Evolutionary conservation across 2,113 vertebrate species (phyloP), one percentile per base, ranked within the genome.

Genomic region (Malurus alboscapulatus): DNA sequence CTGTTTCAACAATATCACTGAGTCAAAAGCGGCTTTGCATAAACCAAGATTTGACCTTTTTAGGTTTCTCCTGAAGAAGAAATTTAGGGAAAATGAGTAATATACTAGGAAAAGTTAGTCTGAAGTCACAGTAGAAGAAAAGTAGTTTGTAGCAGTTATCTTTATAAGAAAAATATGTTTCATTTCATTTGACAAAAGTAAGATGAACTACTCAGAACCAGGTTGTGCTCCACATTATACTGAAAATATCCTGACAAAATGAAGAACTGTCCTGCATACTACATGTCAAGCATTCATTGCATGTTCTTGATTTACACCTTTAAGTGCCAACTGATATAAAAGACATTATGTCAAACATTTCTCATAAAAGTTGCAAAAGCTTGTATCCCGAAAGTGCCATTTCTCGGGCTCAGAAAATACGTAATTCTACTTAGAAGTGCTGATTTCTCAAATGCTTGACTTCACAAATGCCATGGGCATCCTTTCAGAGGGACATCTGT

Each of bases 401-500:
- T 84, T 75, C 57, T 81, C 67, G 61, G 66, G 34, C 84, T 92
- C 53, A 87, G 27, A 89, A 90, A 74, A 59, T 9, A n/a, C 1
- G 1, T 9, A 91, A 44, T 51, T 87, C 68, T 81, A 9, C 65
- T 88, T n/a, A 67, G 63, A 83, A 87, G 32, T 48, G 27, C 19
- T 92, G 84, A 88, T 40, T 90, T 94, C 63, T 88, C 27, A 88
- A 74, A 59, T 59, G 68, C 19, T 45, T 88, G 77, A 81, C 45
- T 81, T 81, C 44, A 38, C 61, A 93, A 93, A 89, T 88, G 80
- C 16, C 57, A 48, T 44, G 48, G 68, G 77, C 73, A 55, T 75
- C 81, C 69, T 57, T 87, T 89, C 93, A 94, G 74, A 93, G 90
- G 87, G 77, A 87, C 77, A 91, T 47, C 80, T 94, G 87, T 77